Evolutionary conservation across 30 jellyfish, hydroid and myxozoan species (phyloP).

Genomic region (Rhopilema esculentum): DNA sequence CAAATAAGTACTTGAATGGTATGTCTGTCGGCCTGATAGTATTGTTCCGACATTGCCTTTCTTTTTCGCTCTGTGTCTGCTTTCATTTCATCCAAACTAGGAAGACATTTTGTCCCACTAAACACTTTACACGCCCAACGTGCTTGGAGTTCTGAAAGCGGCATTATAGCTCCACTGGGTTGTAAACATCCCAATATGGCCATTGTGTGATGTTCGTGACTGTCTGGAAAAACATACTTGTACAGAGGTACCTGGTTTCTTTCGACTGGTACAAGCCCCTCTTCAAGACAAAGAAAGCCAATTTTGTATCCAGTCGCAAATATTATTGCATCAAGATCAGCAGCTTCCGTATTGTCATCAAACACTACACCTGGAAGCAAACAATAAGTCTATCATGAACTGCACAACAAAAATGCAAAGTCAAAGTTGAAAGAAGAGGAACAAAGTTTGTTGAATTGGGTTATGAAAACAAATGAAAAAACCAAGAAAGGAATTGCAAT

Average conservation of each 20-base stretch:
- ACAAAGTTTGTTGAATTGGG: no score
- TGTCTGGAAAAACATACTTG: slow-evolving; percentile 78
- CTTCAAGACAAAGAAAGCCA: slow-evolving; percentile 84
- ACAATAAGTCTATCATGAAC: background rate
- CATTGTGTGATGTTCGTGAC: slow-evolving; percentile 66
- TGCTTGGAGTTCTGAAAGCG: slow-evolving; percentile 84
- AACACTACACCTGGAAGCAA: slow-evolving; percentile 74
- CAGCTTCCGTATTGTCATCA: slow-evolving; percentile 78
- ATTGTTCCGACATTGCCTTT: slow-evolving; percentile 37
- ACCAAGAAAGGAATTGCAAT: no score
- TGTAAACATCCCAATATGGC: slow-evolving; percentile 90
- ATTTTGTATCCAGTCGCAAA: slow-evolving; percentile 86
- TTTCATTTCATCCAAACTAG: slow-evolving; percentile 58
- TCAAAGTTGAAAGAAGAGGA: no score
- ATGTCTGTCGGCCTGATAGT: slow-evolving; percentile 72
- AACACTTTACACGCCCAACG: slow-evolving; percentile 86
- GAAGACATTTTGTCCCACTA: slow-evolving; percentile 48
- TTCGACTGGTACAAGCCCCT: slow-evolving; percentile 58
- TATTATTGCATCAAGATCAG: slow-evolving; percentile 71
- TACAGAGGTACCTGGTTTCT: slow-evolving; percentile 77
- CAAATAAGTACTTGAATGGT: slow-evolving; percentile 75
- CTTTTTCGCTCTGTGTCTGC: slow-evolving; percentile 32
- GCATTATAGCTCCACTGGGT: slow-evolving; percentile 90
- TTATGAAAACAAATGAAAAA: no score
- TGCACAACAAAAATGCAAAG: no score